Percentiles rank a stretch among this genome's conserved stretches.
phyloP scores from a whole-genome alignment of 2,113 vertebrate species.

The Albula glossodonta region DNA sequence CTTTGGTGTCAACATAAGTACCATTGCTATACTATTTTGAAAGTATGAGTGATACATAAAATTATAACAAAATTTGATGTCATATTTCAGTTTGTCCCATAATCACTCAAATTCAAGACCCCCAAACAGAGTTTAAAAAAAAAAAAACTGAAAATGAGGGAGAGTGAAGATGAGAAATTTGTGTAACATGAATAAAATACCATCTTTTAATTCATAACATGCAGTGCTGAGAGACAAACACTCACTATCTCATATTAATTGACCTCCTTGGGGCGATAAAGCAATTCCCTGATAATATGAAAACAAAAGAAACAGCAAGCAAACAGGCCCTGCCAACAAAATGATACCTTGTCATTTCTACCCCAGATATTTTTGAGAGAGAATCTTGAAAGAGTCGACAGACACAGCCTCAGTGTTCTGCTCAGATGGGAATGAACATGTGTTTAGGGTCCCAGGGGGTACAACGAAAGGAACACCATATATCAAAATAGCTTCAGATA shows the following conservation, averaged over 20 bases:
- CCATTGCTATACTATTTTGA: too few species aligned
- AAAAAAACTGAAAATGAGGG: neutral
- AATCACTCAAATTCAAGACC: neutral
- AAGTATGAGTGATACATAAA: neutral
- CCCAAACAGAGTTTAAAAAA: neutral
- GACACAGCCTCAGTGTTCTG: constrained; percentile 32
- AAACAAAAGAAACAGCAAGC: neutral
- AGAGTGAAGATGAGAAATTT: neutral
- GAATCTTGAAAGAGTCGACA: constrained; percentile 55
- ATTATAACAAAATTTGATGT: neutral
- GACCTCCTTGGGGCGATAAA: neutral
- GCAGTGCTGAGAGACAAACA: neutral
- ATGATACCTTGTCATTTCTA: constrained; percentile 50
- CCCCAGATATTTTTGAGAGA: constrained; percentile 53
- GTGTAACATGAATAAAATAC: neutral
- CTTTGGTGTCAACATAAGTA: too few species aligned
- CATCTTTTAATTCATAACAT: neutral
- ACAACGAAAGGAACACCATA: constrained; percentile 42
- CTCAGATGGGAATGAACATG: constrained; percentile 12
- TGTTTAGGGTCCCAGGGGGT: constrained; percentile 40
- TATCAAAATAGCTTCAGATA: constrained; percentile 47
- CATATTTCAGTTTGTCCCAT: neutral
- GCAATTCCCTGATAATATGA: neutral
- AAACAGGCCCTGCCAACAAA: neutral
- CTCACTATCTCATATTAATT: neutral